Evolutionary conservation across 2,113 vertebrate species (phyloP), one percentile per base, ranked within the genome.

Genomic region (Sisor rabdophorus): DNA sequence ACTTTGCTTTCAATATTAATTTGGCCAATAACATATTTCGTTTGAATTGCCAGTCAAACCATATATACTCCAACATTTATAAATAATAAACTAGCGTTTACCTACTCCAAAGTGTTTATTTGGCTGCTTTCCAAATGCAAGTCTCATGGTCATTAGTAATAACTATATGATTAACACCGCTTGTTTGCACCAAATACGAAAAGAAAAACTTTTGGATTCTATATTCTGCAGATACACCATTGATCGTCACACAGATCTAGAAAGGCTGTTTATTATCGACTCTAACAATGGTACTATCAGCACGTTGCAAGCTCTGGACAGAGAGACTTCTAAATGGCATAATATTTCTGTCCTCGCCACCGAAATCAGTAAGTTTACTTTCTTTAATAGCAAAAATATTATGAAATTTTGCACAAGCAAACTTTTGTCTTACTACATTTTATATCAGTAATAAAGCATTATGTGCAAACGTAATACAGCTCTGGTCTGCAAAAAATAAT

Each of bases 201-300:
- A 79, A 69, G 79, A 65, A 26, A 63, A 12, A 15, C 40, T 56
- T 61, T 50, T 78, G 61, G n/a, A 48, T 0, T 24, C 88, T 28
- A 78, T 8, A 85, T 76, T 86, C 87, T 30, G 56, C 89, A 99
- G 97, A 87, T 99, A 99, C 81, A 94, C 95, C 79, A 93, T 99
- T 52, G 95, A 98, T 88, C 92, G 95, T 4, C 95, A 95, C 54
- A 96, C 95, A 28, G 96, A 99, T 82, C 88, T 96, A 40, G 96
- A 99, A 80, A 89, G 93, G 80, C 89, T 95, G 85, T 99, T 99
- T 86, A 95, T 91, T 87, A 93, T 98, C 16, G 89, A 96, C 72
- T 93, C 95, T 58, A 92, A 91, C 81, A 99, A 98, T 47, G 97
- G 97, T 20, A 98, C 96, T 17, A 93, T 99, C 87, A 96, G 94